phyloP scores from a whole-genome alignment of 2,888 invertebrate species.

The Drosophila anomalata region DNA sequence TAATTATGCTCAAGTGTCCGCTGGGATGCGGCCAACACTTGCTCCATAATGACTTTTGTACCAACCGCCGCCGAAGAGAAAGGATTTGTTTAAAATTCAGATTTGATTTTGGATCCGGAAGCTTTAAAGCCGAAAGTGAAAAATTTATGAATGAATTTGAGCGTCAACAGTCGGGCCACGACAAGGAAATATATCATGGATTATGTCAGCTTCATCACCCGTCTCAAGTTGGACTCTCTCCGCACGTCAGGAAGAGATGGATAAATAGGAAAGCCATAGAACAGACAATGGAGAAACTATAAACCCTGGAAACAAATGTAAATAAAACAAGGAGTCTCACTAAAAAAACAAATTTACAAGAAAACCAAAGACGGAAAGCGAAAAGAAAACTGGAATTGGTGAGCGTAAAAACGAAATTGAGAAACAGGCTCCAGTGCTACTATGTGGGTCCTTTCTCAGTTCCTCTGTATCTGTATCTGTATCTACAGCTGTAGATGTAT shows the following conservation, averaged over 20 bases:
- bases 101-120: conserved; percentile 63
- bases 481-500: background rate
- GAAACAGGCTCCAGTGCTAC: conserved; percentile 55
- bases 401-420: conserved; percentile 68
- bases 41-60: conserved; percentile 78
- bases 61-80: conserved; percentile 20
- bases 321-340: conserved; percentile 41
- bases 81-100: conserved; percentile 28
- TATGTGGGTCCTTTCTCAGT: conserved; percentile 6
- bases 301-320: conserved; percentile 22
- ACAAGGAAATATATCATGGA: conserved; percentile 72
- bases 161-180: conserved; percentile 38
- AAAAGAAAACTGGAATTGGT: conserved; percentile 60
- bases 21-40: conserved; percentile 79
- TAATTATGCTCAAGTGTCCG: conserved; percentile 79
- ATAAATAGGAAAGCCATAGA: conserved; percentile 16
- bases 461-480: conserved; percentile 1
- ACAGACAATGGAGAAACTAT: conserved; percentile 33
- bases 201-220: conserved; percentile 75
- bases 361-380: conserved; percentile 34
- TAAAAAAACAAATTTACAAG: conserved; percentile 18
- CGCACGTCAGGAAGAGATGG: background rate
- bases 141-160: conserved; percentile 56
- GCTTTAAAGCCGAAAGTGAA: conserved; percentile 19
- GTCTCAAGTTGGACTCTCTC: conserved; percentile 16